Conservation (phyloP, 2,888 invertebrate species). For the Dryadula phaetusa region DNA sequence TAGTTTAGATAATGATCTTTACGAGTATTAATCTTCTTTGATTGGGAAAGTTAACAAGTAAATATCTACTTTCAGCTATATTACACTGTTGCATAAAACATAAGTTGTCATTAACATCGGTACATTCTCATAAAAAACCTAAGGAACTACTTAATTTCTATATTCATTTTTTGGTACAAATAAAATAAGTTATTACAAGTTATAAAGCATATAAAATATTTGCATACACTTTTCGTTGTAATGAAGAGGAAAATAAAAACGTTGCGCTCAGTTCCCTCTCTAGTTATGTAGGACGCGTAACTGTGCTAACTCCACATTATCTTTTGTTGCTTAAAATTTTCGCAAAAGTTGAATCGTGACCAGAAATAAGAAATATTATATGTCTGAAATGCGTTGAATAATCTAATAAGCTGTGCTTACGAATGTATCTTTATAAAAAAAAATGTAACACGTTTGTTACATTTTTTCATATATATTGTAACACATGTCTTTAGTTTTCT, state of each 20-base stretch:
- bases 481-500: background rate
- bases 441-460: background rate
- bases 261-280: conserved; percentile 15
- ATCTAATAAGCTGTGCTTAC: conserved; percentile 10
- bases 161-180: too few species aligned
- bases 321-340: conserved; percentile 38
- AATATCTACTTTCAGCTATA: conserved; percentile 47
- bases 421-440: background rate
- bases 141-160: too few species aligned
- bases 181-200: background rate
- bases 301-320: conserved; percentile 33
- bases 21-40: conserved; percentile 50
- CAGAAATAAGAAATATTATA: conserved; percentile 30
- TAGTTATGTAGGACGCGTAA: conserved; percentile 41
- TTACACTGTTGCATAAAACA: conserved; percentile 46
- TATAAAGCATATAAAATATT: background rate
- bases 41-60: conserved; percentile 51
- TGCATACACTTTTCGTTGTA: background rate
- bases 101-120: conserved; percentile 43
- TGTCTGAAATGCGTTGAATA: conserved; percentile 9
- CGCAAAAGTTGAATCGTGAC: conserved; percentile 29
- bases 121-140: conserved; percentile 32
- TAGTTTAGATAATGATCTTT: conserved; percentile 50
- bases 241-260: conserved; percentile 28
- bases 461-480: background rate